Conservation (phyloP, 2,797 vertebrate species). For the Staurois parvus region DNA sequence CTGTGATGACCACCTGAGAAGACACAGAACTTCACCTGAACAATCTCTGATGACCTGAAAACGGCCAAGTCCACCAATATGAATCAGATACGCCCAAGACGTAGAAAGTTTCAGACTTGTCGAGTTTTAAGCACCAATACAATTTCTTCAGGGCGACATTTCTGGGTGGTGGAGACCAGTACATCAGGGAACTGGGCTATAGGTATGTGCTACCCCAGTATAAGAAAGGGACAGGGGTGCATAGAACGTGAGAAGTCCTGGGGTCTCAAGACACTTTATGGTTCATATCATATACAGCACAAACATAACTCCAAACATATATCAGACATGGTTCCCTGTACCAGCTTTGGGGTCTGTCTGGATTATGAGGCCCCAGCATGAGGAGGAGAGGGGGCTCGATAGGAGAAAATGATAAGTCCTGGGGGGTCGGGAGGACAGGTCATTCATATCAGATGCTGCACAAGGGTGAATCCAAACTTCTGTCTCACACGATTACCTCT, state of each 20-base stretch:
- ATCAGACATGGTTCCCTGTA: no score
- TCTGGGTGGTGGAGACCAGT: conserved; percentile 30
- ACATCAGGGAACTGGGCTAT: conserved; percentile 8
- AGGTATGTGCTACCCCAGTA: conserved; percentile 27
- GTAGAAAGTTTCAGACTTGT: not conserved
- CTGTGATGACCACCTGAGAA: not conserved
- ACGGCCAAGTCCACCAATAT: not conserved
- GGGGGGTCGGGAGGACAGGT: no score
- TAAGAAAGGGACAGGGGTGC: not conserved
- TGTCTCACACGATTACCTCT: no score
- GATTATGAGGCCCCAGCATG: not conserved
- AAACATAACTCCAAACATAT: not conserved
- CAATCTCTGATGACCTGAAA: not conserved
- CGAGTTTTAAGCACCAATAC: conserved; percentile 12
- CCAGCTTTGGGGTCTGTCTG: not conserved
- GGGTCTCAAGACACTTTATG: not conserved
- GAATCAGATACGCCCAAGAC: not conserved
- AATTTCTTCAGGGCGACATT: conserved; percentile 32
- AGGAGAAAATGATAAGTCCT: no score
- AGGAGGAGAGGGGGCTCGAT: no score
- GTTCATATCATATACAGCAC: not conserved
- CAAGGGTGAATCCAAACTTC: no score
- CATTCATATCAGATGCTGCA: no score
- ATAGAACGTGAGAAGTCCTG: conserved; percentile 8
- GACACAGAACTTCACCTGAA: not conserved